Base-by-base conservation (phyloP, 2,113 vertebrate genomes). In the Bubo bubo region DNA sequence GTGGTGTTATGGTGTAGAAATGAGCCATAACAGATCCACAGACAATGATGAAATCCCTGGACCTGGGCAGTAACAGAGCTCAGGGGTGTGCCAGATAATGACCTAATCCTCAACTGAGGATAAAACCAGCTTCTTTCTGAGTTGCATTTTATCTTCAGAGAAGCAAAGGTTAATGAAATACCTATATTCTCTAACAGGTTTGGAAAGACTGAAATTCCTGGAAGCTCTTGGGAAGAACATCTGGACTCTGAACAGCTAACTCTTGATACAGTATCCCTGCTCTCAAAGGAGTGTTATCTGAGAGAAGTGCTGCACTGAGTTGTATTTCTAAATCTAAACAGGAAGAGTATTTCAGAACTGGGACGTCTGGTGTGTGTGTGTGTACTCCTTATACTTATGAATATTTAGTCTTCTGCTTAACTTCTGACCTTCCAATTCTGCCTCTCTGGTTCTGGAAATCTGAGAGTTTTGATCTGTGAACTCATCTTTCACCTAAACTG, bases 261-360 rank as follows among this genome's bases (percentile, higher is more conserved):
- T 43, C 81, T 55, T 52, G 47, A 63, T 47, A 86, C 16, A 41
- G 22, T 67, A 63, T 95, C 45, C 37, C 5, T 88, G 37, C 37
- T 83, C 35, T 73, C 62, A 64, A 49, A 93, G 41, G 43, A 90
- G 10, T 41, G 30, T 85, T 96, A 95, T 91, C 96, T 76, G 72
- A 63, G 23, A 76, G 41, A 89, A 90, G 41, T 86, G 60, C 26
- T 92, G 82, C 71, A 86, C 62, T 67, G 30, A 75, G 50, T n/a
- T 82, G 16, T 79, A 86, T 88, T 95, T 90, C 70, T 75, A 26
- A 91, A 53, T 92, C 66, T 88, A 92, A 97, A 95, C 53, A 95
- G 93, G 82, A 96, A 95, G 64, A 82, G 22, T 67, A 63, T 94
- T 88, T 91, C 88, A 95, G 93, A 79, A 58, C 49, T 66, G 37